Conservation (phyloP, 2,797 vertebrate genomes). For the Diplodus puntazzo region DNA sequence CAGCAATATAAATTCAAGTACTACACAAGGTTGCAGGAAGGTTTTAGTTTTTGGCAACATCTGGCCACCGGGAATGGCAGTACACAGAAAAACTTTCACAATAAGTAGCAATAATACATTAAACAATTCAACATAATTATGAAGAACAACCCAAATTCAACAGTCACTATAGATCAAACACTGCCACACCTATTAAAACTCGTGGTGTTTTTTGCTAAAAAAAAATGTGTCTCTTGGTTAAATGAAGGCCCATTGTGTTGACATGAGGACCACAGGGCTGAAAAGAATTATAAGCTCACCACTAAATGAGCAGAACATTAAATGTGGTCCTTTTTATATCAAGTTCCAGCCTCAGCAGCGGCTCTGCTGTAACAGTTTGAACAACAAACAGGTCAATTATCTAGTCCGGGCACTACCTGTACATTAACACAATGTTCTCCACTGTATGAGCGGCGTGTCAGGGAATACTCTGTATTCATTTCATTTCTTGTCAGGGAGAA, state of each 20-base stretch:
- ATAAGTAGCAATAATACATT: not conserved
- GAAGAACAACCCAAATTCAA: slow-evolving; percentile 22
- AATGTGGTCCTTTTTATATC: slow-evolving; percentile 69
- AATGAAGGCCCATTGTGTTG: slow-evolving; percentile 45
- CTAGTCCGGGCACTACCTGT: slow-evolving; percentile 41
- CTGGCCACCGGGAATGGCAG: slow-evolving; percentile 26
- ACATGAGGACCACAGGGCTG: slow-evolving; percentile 43
- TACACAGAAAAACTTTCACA: not conserved
- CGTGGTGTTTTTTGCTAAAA: slow-evolving; percentile 21
- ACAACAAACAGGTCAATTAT: slow-evolving; percentile 75
- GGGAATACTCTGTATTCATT: not conserved
- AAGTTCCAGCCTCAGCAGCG: slow-evolving; percentile 55
- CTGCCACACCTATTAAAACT: slow-evolving; percentile 18
- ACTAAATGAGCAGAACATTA: slow-evolving; percentile 61
- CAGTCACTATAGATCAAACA: slow-evolving; percentile 6
- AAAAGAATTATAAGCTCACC: slow-evolving; percentile 62
- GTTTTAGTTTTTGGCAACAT: slow-evolving; percentile 30
- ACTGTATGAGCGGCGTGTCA: not conserved
- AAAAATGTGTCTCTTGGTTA: slow-evolving; percentile 32
- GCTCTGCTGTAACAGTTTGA: slow-evolving; percentile 50
- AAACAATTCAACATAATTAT: slow-evolving; percentile 12
- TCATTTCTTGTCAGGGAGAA: slow-evolving; percentile 35
- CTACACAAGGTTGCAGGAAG: slow-evolving; percentile 1
- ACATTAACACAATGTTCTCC: slow-evolving; percentile 50
- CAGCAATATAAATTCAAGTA: not conserved